These are phyloP conservation scores for Rhabdomys dilectus DNA, from an alignment of 2,113 vertebrate genomes.

Conservation along the genomic window DNA sequence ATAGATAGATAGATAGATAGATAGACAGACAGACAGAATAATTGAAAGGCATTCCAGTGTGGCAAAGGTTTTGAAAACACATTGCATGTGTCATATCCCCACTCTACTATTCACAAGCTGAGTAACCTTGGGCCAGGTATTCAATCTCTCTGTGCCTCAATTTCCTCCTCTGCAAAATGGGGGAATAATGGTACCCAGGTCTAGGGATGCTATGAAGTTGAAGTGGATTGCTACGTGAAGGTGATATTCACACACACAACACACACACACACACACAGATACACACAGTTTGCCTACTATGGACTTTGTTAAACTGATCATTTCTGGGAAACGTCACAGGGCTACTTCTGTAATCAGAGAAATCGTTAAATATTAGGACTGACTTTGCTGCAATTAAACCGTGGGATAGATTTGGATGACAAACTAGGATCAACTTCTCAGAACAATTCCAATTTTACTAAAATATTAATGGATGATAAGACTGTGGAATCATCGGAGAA, in stretches of 20 bases:
- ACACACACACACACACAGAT: no score
- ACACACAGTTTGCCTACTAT: not conserved
- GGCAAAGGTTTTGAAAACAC: not conserved
- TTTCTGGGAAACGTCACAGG: constrained; percentile 8
- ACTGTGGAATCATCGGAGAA: not conserved
- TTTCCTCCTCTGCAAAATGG: not conserved
- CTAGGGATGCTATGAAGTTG: not conserved
- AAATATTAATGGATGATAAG: not conserved
- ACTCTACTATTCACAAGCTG: not conserved
- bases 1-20: not conserved
- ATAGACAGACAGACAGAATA: not conserved
- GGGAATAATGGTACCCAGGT: not conserved
- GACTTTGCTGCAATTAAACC: not conserved
- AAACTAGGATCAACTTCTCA: not conserved
- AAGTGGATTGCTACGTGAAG: not conserved
- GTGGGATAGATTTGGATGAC: not conserved
- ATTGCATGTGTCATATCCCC: not conserved
- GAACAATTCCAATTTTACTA: not conserved
- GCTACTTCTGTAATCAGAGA: not conserved
- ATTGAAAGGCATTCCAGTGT: not conserved
- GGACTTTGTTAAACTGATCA: not conserved
- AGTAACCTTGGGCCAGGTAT: not conserved
- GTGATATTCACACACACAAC: not conserved
- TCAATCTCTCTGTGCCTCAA: not conserved
- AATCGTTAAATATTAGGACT: not conserved